A percentile compares a stretch with the other conserved stretches of the same genome.
These are phyloP conservation scores for Diadophis punctatus DNA, from an alignment of 2,113 vertebrate genomes.

Conservation along the genomic window DNA sequence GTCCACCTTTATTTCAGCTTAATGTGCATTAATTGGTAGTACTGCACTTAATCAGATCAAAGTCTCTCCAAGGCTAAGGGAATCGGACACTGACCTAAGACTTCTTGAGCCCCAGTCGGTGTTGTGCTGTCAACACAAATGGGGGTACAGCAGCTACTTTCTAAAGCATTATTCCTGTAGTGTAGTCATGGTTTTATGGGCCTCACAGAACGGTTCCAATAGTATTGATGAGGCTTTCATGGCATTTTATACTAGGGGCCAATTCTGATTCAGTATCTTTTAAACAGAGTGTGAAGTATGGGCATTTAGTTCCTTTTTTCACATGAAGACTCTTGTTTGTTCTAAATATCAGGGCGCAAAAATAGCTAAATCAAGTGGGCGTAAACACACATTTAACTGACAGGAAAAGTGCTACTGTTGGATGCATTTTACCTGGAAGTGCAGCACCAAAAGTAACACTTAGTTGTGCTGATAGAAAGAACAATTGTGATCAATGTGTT, in stretches of 20 bases:
- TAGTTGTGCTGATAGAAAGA: too few relatives aligned
- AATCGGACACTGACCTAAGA: not conserved
- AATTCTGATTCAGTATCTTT: not conserved
- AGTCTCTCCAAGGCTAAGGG: not conserved
- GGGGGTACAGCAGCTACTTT: not conserved
- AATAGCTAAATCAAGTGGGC: not conserved
- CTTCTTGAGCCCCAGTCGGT: not conserved
- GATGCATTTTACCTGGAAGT: not conserved
- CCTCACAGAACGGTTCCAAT: not conserved
- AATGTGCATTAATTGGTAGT: not conserved
- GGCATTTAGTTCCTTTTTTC: not conserved
- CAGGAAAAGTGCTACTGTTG: not conserved
- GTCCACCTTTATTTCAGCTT: not conserved
- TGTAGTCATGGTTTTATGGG: not conserved
- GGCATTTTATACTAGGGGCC: not conserved
- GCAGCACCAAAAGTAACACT: not conserved
- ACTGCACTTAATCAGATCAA: not conserved
- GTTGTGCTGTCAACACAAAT: not conserved
- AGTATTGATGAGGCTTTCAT: not conserved
- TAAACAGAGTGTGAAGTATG: not conserved
- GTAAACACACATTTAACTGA: not conserved
- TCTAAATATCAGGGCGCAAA: not conserved
- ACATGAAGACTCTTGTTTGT: not conserved
- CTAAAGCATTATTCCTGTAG: not conserved
- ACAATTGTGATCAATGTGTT: too few relatives aligned